Evolutionary conservation across 2,113 vertebrate genomes (phyloP).

Genomic region (Sporophila hypoxantha): DNA sequence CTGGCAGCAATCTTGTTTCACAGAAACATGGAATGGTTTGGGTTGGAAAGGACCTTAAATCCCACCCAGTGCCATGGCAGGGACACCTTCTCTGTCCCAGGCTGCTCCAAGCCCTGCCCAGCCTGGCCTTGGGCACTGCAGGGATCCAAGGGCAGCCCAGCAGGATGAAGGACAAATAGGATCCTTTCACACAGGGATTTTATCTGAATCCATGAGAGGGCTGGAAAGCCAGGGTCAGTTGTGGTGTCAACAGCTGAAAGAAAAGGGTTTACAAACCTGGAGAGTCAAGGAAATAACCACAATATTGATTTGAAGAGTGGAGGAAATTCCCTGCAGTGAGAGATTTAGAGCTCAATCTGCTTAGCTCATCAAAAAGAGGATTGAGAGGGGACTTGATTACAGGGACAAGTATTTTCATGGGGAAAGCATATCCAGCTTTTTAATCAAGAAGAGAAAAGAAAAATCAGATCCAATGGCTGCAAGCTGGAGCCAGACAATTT

Average conservation of each 20-base stretch:
- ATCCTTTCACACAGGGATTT: neutral
- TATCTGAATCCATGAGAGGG: neutral
- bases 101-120: neutral
- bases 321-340: constrained; percentile 30
- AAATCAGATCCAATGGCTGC: constrained; percentile 2
- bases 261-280: neutral
- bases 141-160: neutral
- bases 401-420: constrained; percentile 34
- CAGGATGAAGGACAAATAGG: neutral
- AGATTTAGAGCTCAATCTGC: constrained; percentile 52
- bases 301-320: constrained; percentile 31
- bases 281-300: constrained; percentile 15
- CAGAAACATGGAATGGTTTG: neutral
- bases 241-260: neutral
- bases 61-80: neutral
- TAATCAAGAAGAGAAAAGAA: constrained; percentile 38
- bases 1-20: neutral
- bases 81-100: neutral
- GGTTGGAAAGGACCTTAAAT: neutral
- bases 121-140: accelerated
- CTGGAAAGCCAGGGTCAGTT: neutral
- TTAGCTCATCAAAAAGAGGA: constrained; percentile 60
- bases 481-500: constrained; percentile 12
- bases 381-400: constrained; percentile 53
- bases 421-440: constrained; percentile 32